Conservation (phyloP, 2,797 vertebrate species). For the Peromyscus attwateri region DNA sequence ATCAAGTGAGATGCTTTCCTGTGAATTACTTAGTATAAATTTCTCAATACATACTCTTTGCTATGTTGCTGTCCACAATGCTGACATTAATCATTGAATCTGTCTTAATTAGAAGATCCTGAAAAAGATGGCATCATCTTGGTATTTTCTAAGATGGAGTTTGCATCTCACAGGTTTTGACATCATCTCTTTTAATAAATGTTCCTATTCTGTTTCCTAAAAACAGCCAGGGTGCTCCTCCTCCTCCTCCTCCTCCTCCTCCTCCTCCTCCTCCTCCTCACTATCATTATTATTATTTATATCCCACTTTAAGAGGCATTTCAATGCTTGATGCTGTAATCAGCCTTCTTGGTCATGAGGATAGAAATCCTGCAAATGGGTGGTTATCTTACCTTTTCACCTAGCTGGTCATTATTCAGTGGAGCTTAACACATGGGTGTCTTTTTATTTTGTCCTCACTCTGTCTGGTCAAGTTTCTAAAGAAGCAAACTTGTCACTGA, state of each 20-base stretch:
- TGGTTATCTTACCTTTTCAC: slow-evolving; percentile 64
- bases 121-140: not conserved
- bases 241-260: fast-evolving
- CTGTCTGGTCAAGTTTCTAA: slow-evolving; percentile 62
- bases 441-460: slow-evolving; percentile 55
- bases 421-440: slow-evolving; percentile 51
- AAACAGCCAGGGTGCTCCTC: not conserved
- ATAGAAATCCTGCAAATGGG: slow-evolving; percentile 40
- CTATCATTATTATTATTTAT: not conserved
- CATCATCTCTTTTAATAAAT: not conserved
- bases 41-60: not conserved
- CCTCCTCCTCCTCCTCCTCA: not conserved
- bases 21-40: not conserved
- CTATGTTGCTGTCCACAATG: not conserved
- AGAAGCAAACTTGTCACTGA: slow-evolving; percentile 62
- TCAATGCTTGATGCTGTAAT: not conserved
- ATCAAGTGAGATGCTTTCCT: not conserved
- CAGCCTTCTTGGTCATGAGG: slow-evolving; percentile 22
- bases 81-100: not conserved
- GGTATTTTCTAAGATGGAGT: not conserved
- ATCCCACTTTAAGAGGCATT: not conserved
- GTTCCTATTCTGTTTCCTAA: not conserved
- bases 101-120: slow-evolving; percentile 42
- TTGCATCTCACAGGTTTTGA: not conserved
- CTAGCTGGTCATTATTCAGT: slow-evolving; percentile 69